phyloP scores from a whole-genome alignment of 2,797 vertebrate genomes.

The Acanthurus lineatus region DNA sequence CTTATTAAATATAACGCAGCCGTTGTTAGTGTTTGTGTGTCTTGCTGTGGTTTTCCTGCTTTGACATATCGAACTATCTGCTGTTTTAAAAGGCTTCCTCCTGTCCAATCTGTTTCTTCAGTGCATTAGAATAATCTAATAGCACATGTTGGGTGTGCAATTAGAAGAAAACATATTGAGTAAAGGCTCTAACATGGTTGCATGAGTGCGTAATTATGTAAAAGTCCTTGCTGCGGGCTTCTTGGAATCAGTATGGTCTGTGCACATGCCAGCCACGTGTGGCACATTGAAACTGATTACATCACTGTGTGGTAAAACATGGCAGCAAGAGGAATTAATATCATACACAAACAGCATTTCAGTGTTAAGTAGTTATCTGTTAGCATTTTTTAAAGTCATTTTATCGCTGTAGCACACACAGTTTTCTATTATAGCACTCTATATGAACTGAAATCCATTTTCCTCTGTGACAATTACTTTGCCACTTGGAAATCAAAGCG shows the following conservation, averaged over 20 bases:
- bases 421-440: too few relatives aligned
- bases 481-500: neutral
- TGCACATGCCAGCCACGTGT: constrained; percentile 17
- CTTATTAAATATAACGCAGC: neutral
- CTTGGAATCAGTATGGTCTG: constrained; percentile 7
- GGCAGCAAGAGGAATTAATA: constrained; percentile 7
- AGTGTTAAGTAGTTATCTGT: neutral
- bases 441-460: neutral
- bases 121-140: neutral
- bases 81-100: neutral
- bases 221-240: constrained; percentile 31
- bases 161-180: neutral
- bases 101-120: neutral
- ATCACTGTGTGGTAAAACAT: constrained; percentile 12
- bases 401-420: neutral
- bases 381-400: neutral
- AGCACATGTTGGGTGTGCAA: neutral
- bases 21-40: neutral
- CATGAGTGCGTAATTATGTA: neutral
- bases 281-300: constrained; percentile 1
- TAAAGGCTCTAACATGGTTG: neutral
- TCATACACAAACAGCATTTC: neutral
- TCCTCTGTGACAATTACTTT: constrained; percentile 2
- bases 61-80: neutral
- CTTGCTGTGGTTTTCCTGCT: constrained; percentile 5